Percentiles rank a stretch among this genome's conserved stretches.
Evolutionary conservation across 2,888 invertebrate species (phyloP).

Genomic region (Mythimna ferrago): DNA sequence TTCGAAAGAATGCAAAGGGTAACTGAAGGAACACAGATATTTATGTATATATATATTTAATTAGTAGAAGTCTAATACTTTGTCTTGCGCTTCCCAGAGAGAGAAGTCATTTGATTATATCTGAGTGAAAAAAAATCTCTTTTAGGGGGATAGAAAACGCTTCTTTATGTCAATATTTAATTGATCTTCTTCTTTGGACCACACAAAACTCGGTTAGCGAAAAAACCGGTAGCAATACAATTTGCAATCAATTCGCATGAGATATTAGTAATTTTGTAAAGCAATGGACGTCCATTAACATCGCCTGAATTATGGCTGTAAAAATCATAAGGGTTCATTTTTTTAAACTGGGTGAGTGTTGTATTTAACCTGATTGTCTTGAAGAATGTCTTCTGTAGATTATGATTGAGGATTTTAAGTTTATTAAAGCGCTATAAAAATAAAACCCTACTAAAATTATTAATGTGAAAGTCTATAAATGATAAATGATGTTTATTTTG

Average conservation of each 20-base stretch:
- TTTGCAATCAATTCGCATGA: constrained; percentile 68
- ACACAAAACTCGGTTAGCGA: constrained; percentile 49
- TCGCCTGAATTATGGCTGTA: constrained; percentile 53
- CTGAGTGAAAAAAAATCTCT: neutral
- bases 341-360: constrained; percentile 46
- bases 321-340: constrained; percentile 40
- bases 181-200: constrained; percentile 35
- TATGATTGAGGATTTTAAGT: neutral
- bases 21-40: too few species aligned
- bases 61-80: too few species aligned
- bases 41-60: too few species aligned
- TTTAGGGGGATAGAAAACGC: neutral
- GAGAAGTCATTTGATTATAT: too few species aligned
- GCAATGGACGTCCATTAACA: constrained; percentile 56
- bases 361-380: constrained; percentile 17
- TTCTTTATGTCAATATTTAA: neutral
- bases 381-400: constrained; percentile 3
- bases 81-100: too few species aligned
- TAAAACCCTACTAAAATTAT: too few species aligned
- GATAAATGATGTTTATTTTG: too few species aligned
- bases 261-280: constrained; percentile 62
- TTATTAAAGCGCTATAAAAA: neutral
- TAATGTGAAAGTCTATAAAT: too few species aligned
- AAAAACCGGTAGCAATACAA: constrained; percentile 71
- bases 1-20: too few species aligned